Conservation (phyloP, 2,797 vertebrate genomes). For the Triplophysa yarkandensis region DNA sequence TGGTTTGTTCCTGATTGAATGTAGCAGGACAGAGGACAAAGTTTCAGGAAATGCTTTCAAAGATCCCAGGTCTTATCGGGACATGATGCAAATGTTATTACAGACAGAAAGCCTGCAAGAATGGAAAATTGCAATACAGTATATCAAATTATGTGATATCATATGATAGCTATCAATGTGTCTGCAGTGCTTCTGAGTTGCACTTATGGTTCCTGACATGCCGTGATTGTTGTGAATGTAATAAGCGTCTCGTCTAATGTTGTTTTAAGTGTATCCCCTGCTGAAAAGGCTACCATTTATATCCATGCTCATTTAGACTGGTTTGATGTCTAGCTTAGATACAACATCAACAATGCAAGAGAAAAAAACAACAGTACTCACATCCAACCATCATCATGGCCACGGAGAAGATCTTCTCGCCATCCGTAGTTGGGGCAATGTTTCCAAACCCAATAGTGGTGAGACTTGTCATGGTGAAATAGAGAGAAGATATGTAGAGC, state of each 20-base stretch:
- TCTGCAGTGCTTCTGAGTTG: conserved; percentile 34
- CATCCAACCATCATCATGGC: conserved; percentile 82
- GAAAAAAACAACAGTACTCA: conserved; percentile 50
- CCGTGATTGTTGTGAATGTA: background rate
- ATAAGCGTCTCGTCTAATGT: conserved; percentile 3
- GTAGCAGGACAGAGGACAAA: background rate
- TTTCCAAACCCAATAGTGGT: conserved; percentile 93
- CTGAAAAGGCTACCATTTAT: background rate
- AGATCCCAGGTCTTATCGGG: background rate
- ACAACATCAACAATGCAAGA: conserved; percentile 3
- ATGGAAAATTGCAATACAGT: conserved; percentile 11
- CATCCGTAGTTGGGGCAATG: conserved; percentile 89
- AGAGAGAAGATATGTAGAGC: conserved; percentile 89
- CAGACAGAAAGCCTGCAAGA: conserved; percentile 7
- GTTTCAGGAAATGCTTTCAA: conserved; percentile 23
- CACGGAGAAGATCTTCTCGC: conserved; percentile 93
- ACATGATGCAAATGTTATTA: conserved; percentile 21
- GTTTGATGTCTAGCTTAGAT: background rate
- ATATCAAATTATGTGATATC: conserved; percentile 15
- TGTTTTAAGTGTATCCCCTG: background rate
- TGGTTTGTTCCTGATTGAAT: conserved; percentile 3
- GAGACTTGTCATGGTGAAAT: conserved; percentile 91
- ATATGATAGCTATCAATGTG: conserved; percentile 20
- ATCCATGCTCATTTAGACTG: background rate
- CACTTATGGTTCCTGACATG: conserved; percentile 34